Evolutionary conservation across 1,140 invertebrate genomes (phyloP).

Genomic region (Ladona fulva): DNA sequence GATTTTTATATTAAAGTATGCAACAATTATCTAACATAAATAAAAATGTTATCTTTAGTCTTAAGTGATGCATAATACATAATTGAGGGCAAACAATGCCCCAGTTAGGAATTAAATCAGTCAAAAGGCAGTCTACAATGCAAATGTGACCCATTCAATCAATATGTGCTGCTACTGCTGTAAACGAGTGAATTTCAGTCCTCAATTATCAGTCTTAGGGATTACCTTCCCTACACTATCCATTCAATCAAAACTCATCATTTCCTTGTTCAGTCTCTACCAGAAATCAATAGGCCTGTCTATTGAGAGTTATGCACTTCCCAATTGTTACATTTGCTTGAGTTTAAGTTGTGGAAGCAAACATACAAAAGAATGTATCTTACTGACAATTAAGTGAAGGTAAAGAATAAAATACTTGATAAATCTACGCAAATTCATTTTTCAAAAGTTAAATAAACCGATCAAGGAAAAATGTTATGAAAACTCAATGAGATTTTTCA

Average conservation of each 20-base stretch:
- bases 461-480: no score
- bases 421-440: no score
- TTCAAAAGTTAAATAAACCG: no score
- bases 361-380: no score
- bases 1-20: not conserved
- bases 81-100: not conserved
- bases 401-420: not conserved
- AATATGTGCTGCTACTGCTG: not conserved
- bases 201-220: not conserved
- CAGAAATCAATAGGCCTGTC: not conserved
- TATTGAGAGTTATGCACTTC: not conserved
- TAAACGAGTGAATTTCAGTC: not conserved
- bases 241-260: not conserved
- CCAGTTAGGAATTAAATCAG: not conserved
- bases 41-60: not conserved
- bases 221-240: not conserved
- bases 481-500: no score
- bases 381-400: no score
- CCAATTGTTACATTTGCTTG: not conserved
- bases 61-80: not conserved
- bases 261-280: not conserved
- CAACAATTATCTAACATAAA: not conserved
- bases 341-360: not conserved
- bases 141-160: not conserved
- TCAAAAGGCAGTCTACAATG: not conserved